Evolutionary conservation across 2,113 vertebrate species (phyloP), one percentile per base, ranked within the genome.

Genomic region (Notarius quadriscutis): DNA sequence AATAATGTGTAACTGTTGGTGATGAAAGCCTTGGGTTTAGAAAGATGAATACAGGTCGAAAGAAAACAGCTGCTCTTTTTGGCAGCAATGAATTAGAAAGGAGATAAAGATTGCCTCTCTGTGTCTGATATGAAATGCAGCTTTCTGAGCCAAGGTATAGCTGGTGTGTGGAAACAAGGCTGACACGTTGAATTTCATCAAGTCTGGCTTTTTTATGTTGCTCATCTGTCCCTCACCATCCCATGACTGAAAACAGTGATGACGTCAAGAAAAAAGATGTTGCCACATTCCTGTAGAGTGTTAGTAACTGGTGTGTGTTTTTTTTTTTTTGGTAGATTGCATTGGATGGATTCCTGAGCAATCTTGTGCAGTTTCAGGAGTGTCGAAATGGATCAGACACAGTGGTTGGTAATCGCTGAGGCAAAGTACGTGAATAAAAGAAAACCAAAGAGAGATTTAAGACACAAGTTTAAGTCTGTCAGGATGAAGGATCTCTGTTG

Each of bases 31-130:
- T 81, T 60, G 34, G n/a, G 57, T 83, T 83, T 34, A 55, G 25
- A 60, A 67, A 63, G 55, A 87, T 11, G 14, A 67, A 79, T 51
- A 22, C 12, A 50, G 65, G 34, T 78, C 67, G 41, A 88, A 89
- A 84, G 25, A 25, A 86, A 86, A 71, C 55, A 84, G 71, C n/a
- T 79, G 78, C n/a, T 69, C 53, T 85, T 60, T 71, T 82, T 50
- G 78, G 69, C 63, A 62, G 81, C 78, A 55, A 27, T 51, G 48
- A 86, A 83, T 60, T 67, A 83, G 71, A 57, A 48, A 48, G 12
- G 20, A 84, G 84, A 87, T 85, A 87, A 87, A 60, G 85, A 55
- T 77, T 87, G 84, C 48, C 84, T 89, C 79, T 89, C 50, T 50
- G 71, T 83, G 57, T 62, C 89, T 80, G 72, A 87, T 72, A 85